Conservation (phyloP, 2,797 vertebrate genomes). For the Petrocephalus schoutedeni region DNA sequence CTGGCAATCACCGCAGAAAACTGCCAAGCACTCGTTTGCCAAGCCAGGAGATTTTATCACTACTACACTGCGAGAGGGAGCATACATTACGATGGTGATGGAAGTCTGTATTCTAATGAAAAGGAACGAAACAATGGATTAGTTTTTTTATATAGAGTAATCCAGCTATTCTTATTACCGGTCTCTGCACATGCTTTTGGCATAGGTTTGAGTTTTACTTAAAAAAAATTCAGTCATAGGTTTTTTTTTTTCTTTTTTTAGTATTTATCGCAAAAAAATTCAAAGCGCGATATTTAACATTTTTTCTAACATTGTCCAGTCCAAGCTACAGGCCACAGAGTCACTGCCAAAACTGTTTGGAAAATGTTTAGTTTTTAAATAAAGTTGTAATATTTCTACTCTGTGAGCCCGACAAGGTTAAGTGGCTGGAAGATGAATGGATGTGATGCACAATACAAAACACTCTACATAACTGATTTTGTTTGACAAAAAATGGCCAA, state of each 20-base stretch:
- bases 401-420: not conserved
- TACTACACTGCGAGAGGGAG: not conserved
- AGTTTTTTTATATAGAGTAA: not conserved
- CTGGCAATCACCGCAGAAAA: not conserved
- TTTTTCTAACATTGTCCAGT: not conserved
- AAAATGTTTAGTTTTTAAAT: not conserved
- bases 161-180: not conserved
- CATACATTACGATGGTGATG: not conserved
- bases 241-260: too few species aligned
- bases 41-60: not conserved
- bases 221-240: not conserved
- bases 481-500: not conserved
- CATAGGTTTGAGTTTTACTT: not conserved
- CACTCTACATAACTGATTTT: not conserved
- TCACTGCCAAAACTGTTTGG: not conserved
- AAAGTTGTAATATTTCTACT: not conserved
- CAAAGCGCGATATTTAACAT: not conserved
- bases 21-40: not conserved
- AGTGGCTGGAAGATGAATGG: not conserved
- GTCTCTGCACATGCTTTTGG: not conserved
- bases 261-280: not conserved
- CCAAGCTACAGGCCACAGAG: not conserved
- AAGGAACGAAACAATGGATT: not conserved
- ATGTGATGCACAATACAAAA: not conserved
- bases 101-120: not conserved